Evolutionary conservation across 30 jellyfish, hydroid and myxozoan species (phyloP), one percentile per base, ranked within the genome.

Genomic region (Chrysaora quinquecirrha): DNA sequence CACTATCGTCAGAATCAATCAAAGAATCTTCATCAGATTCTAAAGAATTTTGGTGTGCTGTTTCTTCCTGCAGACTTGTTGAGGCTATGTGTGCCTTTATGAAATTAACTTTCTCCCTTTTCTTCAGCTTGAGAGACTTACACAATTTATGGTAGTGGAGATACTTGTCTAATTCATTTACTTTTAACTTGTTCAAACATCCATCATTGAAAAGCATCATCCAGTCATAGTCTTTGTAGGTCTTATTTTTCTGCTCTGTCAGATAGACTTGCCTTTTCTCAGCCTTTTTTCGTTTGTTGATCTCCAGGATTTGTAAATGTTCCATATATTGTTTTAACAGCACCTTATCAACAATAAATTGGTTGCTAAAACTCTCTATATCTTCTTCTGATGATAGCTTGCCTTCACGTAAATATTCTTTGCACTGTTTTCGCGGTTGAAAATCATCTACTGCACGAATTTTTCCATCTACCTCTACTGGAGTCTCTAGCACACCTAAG

Each of bases 381-480:
- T 65, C 78, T 65, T 65, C 65, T 22, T 71, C 83, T 19, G 83
- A 0, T 48, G 67, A 38, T 48, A 71, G 69, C 69, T 38, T 71
- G 83, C 78, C 25, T 74, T 74, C 86, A 48, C 34, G 75, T 30
- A 74, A n/a, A n/a, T n/a, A n/a, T n/a, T n/a, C n/a, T n/a, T n/a
- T n/a, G n/a, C n/a, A n/a, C n/a, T n/a, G n/a, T 43, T 43, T 43
- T 43, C 58, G 58, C 12, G 12, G 58, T 43, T 43, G 58, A 43
- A 43, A 43, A 43, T 43, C 9, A 43, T 33, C 61, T 43, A 28
- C 73, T 33, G 61, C 12, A n/a, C 83, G 32, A n/a, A n/a, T n/a
- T n/a, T n/a, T n/a, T n/a, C n/a, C n/a, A n/a, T n/a, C n/a, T n/a
- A n/a, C n/a, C n/a, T n/a, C n/a, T n/a, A n/a, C n/a, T n/a, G n/a